Evolutionary conservation across 2,888 invertebrate species (phyloP).

Genomic region (Tipula confusa): DNA sequence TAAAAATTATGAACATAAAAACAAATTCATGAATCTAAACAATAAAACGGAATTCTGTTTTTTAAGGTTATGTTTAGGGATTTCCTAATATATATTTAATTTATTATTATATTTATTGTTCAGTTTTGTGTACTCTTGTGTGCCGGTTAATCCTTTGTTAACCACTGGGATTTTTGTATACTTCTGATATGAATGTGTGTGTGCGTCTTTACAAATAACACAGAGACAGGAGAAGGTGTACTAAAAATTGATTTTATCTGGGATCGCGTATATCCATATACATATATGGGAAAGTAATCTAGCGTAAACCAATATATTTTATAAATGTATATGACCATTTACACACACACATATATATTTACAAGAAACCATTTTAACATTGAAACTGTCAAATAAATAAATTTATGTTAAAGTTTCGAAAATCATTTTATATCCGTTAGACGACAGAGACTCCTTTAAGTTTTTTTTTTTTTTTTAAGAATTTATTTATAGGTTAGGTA

Average conservation of each 20-base stretch:
- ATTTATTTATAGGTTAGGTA: background rate
- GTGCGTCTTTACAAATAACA: background rate
- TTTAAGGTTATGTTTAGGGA: constrained; percentile 14
- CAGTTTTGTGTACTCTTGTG: background rate
- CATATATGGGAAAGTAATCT: background rate
- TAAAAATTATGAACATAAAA: background rate
- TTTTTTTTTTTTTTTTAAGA: background rate
- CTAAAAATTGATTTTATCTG: background rate
- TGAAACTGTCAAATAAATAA: background rate
- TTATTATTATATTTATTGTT: constrained; percentile 21
- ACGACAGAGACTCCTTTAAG: background rate
- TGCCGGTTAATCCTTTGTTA: background rate
- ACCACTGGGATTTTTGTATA: background rate
- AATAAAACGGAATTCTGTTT: background rate
- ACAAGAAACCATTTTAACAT: too few relatives aligned
- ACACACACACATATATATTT: too few relatives aligned
- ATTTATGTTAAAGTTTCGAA: background rate
- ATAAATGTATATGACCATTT: background rate
- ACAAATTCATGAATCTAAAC: background rate
- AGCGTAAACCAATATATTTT: background rate
- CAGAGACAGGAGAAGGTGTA: background rate
- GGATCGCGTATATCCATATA: background rate
- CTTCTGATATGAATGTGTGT: background rate
- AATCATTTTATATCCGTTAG: background rate
- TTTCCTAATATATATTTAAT: background rate